Evolutionary conservation across 2,797 vertebrate genomes (phyloP).

Genomic region (Enteromius unitaeniatus): DNA sequence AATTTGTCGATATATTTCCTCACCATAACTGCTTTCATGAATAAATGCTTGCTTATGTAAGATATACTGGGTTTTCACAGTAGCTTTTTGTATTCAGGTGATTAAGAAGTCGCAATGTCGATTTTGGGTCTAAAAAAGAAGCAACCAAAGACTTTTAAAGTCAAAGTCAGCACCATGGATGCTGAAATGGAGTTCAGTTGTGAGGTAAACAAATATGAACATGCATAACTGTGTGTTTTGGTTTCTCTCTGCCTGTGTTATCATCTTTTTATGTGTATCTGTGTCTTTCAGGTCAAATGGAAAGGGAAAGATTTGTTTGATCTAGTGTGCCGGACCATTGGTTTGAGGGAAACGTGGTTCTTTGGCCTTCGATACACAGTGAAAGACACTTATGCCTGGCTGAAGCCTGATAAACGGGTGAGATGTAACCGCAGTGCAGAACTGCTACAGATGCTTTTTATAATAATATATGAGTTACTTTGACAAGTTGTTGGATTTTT

Average conservation of each 20-base stretch:
- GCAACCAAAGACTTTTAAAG: conserved; percentile 93
- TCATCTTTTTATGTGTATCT: not conserved
- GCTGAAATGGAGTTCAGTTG: conserved; percentile 95
- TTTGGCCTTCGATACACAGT: conserved; percentile 90
- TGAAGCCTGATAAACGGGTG: conserved; percentile 92
- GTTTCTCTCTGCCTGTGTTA: not conserved
- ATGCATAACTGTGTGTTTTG: not conserved
- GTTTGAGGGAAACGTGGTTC: conserved; percentile 93
- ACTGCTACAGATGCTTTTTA: not conserved
- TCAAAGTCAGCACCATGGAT: conserved; percentile 92
- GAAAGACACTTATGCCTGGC: conserved; percentile 90
- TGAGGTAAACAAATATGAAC: conserved; percentile 79
- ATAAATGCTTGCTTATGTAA: not conserved
- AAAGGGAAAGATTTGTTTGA: conserved; percentile 95
- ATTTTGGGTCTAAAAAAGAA: conserved; percentile 92
- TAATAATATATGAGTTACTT: not conserved
- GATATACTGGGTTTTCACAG: not conserved
- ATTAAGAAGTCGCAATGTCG: conserved; percentile 80
- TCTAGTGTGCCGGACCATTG: conserved; percentile 89
- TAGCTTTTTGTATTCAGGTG: conserved; percentile 29
- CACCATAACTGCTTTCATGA: not conserved
- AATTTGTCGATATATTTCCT: not conserved
- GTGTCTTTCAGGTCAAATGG: conserved; percentile 86
- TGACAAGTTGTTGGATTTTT: conserved; percentile 3
- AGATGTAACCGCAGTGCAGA: conserved; percentile 47